phyloP scores from a whole-genome alignment of 2,797 vertebrate genomes.

The Enteromius fasciolatus region DNA sequence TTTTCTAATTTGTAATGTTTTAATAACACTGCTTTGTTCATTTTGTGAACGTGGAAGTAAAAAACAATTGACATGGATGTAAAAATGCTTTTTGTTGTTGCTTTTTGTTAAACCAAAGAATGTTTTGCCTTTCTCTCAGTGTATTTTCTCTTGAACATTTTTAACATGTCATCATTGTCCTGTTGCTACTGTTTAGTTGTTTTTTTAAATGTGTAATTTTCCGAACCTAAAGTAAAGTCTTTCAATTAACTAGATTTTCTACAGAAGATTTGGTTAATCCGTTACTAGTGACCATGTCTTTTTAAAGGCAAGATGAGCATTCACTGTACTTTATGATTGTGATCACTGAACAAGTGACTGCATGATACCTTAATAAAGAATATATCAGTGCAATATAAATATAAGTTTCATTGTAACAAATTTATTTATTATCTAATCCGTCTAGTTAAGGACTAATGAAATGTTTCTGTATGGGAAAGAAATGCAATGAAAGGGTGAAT shows the following conservation, averaged over 20 bases:
- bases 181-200: background rate
- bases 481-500: background rate
- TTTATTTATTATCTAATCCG: background rate
- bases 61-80: background rate
- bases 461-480: background rate
- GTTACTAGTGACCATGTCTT: slow-evolving; percentile 8
- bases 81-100: background rate
- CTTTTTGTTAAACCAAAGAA: background rate
- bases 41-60: background rate
- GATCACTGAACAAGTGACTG: background rate
- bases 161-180: background rate
- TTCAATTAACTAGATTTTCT: background rate
- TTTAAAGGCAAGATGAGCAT: slow-evolving; percentile 26
- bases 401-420: background rate
- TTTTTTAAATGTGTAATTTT: slow-evolving; percentile 3
- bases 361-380: slow-evolving; percentile 23
- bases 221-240: background rate
- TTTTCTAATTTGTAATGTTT: background rate
- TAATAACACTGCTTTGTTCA: slow-evolving; percentile 2
- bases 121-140: background rate
- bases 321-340: background rate
- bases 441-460: background rate
- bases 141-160: background rate
- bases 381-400: background rate
- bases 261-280: background rate